phyloP scores from a whole-genome alignment of 2,797 vertebrate species.

The Limosa lapponica region DNA sequence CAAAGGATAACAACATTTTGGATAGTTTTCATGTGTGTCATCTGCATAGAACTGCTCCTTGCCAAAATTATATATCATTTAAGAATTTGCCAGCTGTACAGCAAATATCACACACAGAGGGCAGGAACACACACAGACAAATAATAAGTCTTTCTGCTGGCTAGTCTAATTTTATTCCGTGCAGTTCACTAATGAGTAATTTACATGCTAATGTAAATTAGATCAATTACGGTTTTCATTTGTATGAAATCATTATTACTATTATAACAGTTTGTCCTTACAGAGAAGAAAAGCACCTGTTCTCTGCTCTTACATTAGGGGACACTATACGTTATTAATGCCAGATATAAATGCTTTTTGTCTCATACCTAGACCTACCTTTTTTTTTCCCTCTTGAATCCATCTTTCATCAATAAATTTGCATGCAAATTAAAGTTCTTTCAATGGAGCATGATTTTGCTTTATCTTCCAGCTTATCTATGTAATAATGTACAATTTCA shows the following conservation, averaged over 20 bases:
- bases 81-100: not conserved
- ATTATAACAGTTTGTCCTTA: constrained; percentile 41
- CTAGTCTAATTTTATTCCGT: constrained; percentile 48
- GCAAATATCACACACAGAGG: not conserved
- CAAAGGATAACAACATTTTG: not conserved
- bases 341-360: not conserved
- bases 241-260: constrained; percentile 20
- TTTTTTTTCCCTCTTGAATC: not conserved
- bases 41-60: not conserved
- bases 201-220: constrained; percentile 58
- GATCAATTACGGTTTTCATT: constrained; percentile 59
- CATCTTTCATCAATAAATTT: constrained; percentile 36
- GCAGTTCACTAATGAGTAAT: constrained; percentile 55
- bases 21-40: not conserved
- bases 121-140: not conserved
- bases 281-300: not conserved
- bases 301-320: not conserved
- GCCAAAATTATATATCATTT: not conserved
- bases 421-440: constrained; percentile 58
- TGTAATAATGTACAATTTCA: constrained; percentile 18
- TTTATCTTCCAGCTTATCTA: constrained; percentile 34
- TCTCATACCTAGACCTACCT: constrained; percentile 5
- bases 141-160: not conserved
- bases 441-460: not conserved
- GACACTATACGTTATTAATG: not conserved